Conservation (phyloP, 2,113 vertebrate species). For the Chrysemys picta region DNA sequence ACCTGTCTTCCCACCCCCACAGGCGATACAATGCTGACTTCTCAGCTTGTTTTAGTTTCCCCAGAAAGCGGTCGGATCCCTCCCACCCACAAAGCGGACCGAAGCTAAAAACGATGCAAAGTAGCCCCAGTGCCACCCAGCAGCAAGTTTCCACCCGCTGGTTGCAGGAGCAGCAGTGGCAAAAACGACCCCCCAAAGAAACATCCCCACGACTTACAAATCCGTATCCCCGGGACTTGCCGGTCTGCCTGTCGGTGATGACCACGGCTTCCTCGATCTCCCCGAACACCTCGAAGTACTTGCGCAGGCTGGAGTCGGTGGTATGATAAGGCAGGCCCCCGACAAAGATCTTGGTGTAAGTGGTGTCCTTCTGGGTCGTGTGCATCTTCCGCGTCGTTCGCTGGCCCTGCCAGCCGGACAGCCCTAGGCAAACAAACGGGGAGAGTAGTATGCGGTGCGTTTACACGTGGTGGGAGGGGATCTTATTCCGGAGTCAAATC, state of each 20-base stretch:
- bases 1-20: neutral
- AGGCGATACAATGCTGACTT: neutral
- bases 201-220: slow-evolving; percentile 89
- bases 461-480: neutral
- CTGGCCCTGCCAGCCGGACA: slow-evolving; percentile 40
- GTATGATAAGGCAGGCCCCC: slow-evolving; percentile 97
- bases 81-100: neutral
- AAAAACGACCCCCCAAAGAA: neutral
- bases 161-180: neutral
- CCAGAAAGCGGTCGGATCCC: neutral
- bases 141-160: neutral
- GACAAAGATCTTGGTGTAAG: slow-evolving; percentile 98
- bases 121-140: neutral
- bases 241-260: slow-evolving; percentile 97
- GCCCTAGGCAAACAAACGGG: slow-evolving; percentile 5
- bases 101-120: neutral
- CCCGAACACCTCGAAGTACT: slow-evolving; percentile 98
- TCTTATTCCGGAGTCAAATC: neutral
- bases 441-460: slow-evolving; percentile 22
- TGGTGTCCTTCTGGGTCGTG: slow-evolving; percentile 98
- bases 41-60: neutral
- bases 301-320: slow-evolving; percentile 97
- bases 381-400: slow-evolving; percentile 87
- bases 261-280: slow-evolving; percentile 98
- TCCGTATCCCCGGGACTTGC: slow-evolving; percentile 96